Evolutionary conservation across 2,888 invertebrate genomes (phyloP), one percentile per base, ranked within the genome.

Genomic region (Buathra laborator): DNA sequence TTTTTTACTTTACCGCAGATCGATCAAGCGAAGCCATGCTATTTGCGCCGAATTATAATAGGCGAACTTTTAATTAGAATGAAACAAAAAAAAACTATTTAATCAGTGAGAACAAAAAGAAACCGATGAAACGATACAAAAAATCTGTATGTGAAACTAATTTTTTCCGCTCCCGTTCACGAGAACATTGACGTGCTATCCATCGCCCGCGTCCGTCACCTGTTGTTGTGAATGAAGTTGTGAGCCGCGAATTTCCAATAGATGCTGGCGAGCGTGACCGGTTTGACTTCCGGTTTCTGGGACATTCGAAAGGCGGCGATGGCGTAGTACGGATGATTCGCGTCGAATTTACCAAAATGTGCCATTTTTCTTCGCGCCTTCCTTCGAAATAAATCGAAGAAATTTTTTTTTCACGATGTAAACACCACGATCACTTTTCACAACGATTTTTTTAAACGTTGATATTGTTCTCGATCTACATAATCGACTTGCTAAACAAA

Each of bases 231-330:
- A 87, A 92, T 84, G 81, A 91, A 91, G 89, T 92, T 91, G 90
- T 90, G 90, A 62, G 91, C 91, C 16, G 89, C 92, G 64, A 91
- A 91, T 87, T 92, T 92, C 92, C 92, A 92, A 89, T 90, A 92
- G 81, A 91, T 85, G 80, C 90, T 89, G 62, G 89, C 92, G 70
- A 87, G 83, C 9, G 92, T 92, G 78, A 92, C 88, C 66, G 87
- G 86, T 85, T 88, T 91, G 10, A 84, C 87, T 89, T 91, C 91
- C 46, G 90, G 89, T 24, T 89, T 90, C 83, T 90, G 91, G 83
- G 86, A 88, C 91, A 92, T 92, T 82, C 91, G 90, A 53, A 89
- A 87, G 16, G 91, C 91, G 16, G 91, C 91, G 72, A 92, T 90
- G 43, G 87, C 88, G 84, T 86, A 90, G 82, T 90, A 92, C 76